Conservation (phyloP, 2,888 invertebrate species). For the Agrilus mali region DNA sequence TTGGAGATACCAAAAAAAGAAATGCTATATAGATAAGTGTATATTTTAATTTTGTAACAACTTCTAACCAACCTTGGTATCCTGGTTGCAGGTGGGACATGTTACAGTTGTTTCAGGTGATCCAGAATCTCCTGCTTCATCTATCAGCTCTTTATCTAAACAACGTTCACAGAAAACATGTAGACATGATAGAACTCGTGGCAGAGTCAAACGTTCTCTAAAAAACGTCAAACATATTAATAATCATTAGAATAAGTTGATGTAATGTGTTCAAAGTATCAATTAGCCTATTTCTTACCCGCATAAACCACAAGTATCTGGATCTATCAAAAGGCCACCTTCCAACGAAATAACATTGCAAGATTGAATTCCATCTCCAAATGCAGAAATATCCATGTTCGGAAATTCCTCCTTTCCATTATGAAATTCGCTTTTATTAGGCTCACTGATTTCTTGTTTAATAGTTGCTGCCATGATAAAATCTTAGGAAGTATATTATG, state of each 20-base stretch:
- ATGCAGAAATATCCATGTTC: conserved; percentile 27
- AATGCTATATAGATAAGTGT: too few relatives aligned
- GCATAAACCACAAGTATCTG: conserved; percentile 34
- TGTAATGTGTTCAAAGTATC: not conserved
- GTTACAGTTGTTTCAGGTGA: conserved; percentile 51
- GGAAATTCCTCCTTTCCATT: conserved; percentile 26
- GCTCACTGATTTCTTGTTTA: conserved; percentile 23
- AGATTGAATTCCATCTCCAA: conserved; percentile 30
- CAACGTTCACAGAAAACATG: conserved; percentile 93
- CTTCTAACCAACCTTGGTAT: conserved; percentile 51
- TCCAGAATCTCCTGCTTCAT: conserved; percentile 55
- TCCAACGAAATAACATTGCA: conserved; percentile 29
- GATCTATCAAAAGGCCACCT: conserved; percentile 31
- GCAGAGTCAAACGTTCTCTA: conserved; percentile 63
- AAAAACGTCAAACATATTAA: conserved; percentile 19
- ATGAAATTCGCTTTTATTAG: conserved; percentile 18
- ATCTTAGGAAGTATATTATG: conserved; percentile 2
- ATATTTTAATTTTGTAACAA: too few relatives aligned
- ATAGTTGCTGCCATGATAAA: conserved; percentile 22
- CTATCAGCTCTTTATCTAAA: conserved; percentile 65
- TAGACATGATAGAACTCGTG: conserved; percentile 82
- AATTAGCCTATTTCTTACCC: conserved; percentile 23
- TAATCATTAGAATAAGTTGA: not conserved
- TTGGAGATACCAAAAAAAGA: too few relatives aligned
- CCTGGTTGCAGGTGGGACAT: conserved; percentile 76